A percentile compares a stretch with the other conserved stretches of the same genome.
phyloP scores from a whole-genome alignment of 1,140 invertebrate species.

The Pogonomyrmex barbatus region DNA sequence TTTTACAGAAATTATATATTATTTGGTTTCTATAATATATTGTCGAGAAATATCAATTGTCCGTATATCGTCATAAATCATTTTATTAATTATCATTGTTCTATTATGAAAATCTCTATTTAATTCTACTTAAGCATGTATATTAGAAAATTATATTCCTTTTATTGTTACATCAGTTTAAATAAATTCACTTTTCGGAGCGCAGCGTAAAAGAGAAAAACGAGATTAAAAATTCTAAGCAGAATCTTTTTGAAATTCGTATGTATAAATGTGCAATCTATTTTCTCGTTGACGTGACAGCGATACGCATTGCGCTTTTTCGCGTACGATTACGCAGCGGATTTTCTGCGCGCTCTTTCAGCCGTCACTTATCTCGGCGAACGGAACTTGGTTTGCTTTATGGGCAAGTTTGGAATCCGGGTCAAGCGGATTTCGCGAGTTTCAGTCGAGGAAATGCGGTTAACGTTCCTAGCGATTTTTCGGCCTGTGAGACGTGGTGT shows the following conservation, averaged over 20 bases:
- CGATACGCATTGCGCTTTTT: conserved; percentile 32
- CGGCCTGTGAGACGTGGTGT: conserved; percentile 17
- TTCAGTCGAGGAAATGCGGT: conserved; percentile 71
- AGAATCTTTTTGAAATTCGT: conserved; percentile 8
- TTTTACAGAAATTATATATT: neutral
- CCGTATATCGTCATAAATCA: neutral
- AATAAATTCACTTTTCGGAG: neutral
- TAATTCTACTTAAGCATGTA: neutral
- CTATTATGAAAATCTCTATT: neutral
- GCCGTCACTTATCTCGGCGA: conserved; percentile 39
- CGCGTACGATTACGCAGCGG: conserved; percentile 19
- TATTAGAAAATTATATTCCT: neutral
- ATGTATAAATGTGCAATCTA: conserved; percentile 12
- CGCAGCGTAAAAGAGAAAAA: neutral
- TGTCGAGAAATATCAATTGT: neutral
- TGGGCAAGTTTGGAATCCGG: conserved; percentile 65
- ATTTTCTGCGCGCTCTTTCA: conserved; percentile 30
- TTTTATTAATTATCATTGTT: neutral
- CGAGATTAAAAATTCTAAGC: conserved; percentile 27
- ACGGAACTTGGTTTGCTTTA: conserved; percentile 44
- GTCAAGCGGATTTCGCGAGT: conserved; percentile 78
- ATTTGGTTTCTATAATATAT: neutral
- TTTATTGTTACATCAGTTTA: neutral
- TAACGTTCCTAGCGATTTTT: conserved; percentile 69
- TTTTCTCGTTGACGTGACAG: conserved; percentile 15